Percentiles rank a stretch among this genome's conserved stretches.
Conservation (phyloP, 1,140 invertebrate species). For the Cydia strobilella region DNA sequence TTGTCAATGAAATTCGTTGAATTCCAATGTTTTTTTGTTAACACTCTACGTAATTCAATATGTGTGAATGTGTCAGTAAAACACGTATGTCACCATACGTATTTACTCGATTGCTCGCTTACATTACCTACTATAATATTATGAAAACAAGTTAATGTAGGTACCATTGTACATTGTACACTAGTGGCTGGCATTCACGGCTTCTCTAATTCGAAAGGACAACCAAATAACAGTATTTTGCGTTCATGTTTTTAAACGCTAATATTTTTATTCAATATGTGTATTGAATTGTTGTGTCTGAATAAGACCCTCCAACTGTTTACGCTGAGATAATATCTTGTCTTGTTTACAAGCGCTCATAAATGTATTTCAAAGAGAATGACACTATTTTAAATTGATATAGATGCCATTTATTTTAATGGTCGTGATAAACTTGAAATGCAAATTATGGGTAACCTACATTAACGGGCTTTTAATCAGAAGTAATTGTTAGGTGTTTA, state of each 20-base stretch:
- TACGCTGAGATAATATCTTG: not conserved
- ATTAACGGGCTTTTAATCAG: not conserved
- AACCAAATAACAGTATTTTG: too few relatives aligned
- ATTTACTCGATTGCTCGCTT: too few relatives aligned
- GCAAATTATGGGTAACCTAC: conserved; percentile 10
- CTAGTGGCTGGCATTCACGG: too few relatives aligned
- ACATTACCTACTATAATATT: too few relatives aligned
- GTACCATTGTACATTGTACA: too few relatives aligned
- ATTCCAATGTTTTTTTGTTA: conserved; percentile 1
- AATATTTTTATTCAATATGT: too few relatives aligned
- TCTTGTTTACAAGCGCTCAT: conserved; percentile 6
- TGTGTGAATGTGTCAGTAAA: not conserved
- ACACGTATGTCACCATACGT: too few relatives aligned
- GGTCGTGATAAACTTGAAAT: not conserved
- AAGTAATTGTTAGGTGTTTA: not conserved
- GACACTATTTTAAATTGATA: not conserved
- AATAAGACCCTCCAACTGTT: not conserved
- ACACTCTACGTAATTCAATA: conserved; percentile 3
- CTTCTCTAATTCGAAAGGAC: too few relatives aligned
- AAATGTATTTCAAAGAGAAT: conserved; percentile 5
- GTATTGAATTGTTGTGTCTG: not conserved
- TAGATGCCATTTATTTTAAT: conserved; percentile 14
- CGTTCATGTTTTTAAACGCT: too few relatives aligned
- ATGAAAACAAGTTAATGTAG: too few relatives aligned
- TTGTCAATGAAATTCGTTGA: not conserved